These are phyloP conservation scores for Opisthocomus hoazin DNA, from an alignment of 2,113 vertebrate species.

Conservation along the genomic window DNA sequence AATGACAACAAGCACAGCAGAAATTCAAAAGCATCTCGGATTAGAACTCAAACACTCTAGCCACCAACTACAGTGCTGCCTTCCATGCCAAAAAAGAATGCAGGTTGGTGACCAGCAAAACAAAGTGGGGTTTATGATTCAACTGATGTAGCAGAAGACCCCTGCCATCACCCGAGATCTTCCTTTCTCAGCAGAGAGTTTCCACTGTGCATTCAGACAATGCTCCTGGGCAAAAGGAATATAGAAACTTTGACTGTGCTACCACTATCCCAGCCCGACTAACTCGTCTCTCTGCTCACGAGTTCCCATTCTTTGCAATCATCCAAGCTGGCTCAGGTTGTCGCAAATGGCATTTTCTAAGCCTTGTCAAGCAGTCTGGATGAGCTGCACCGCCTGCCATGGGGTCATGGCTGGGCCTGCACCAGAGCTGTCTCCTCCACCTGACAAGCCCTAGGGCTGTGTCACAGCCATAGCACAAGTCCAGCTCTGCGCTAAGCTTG, in stretches of 20 bases:
- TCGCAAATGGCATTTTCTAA: background rate
- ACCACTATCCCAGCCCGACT: background rate
- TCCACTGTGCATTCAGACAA: background rate
- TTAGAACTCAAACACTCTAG: background rate
- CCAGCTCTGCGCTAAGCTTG: background rate
- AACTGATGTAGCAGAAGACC: background rate
- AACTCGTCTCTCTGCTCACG: background rate
- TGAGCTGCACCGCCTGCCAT: rapidly evolving
- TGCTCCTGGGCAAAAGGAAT: background rate
- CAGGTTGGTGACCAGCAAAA: background rate
- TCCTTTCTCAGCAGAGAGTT: background rate
- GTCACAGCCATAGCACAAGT: background rate
- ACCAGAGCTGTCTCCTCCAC: background rate
- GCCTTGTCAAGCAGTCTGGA: background rate
- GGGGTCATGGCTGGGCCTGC: background rate
- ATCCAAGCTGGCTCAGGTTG: background rate
- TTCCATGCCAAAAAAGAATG: background rate
- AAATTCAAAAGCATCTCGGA: background rate
- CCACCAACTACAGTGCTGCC: background rate
- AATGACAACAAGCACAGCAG: background rate
- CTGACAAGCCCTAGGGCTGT: background rate
- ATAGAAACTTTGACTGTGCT: background rate
- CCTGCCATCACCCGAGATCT: background rate
- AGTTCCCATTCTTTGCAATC: background rate
- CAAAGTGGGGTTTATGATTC: rapidly evolving